Conservation (phyloP, 2,888 invertebrate genomes). For the Conops quadrifasciatus region DNA sequence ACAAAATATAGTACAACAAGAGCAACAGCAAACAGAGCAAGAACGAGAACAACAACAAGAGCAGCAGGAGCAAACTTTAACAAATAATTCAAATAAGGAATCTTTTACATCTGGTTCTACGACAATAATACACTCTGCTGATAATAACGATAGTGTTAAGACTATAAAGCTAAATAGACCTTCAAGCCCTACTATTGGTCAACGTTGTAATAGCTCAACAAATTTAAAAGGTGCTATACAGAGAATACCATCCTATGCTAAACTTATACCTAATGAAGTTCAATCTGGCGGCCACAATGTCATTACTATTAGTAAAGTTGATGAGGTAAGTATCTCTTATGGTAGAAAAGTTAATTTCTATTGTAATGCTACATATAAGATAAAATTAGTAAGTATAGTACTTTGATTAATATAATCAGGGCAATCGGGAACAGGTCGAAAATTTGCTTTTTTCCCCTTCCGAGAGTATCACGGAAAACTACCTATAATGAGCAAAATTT, state of each 20-base stretch:
- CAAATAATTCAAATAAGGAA: slow-evolving; percentile 13
- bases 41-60: slow-evolving; percentile 4
- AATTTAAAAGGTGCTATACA: slow-evolving; percentile 25
- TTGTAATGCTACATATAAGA: slow-evolving; percentile 37
- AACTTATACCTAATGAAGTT: slow-evolving; percentile 29
- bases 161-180: slow-evolving; percentile 35
- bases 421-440: no score
- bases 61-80: slow-evolving; percentile 10
- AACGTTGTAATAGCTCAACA: slow-evolving; percentile 30
- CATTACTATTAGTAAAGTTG: slow-evolving; percentile 27
- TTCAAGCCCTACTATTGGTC: slow-evolving; percentile 16
- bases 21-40: neutral
- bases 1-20: neutral
- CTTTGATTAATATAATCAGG: no score
- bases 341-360: no score
- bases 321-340: slow-evolving; percentile 36
- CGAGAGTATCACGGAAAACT: no score
- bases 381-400: slow-evolving; percentile 44
- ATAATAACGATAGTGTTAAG: slow-evolving; percentile 20
- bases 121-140: slow-evolving; percentile 18
- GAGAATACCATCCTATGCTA: slow-evolving; percentile 36
- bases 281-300: slow-evolving; percentile 26
- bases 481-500: no score
- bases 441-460: no score
- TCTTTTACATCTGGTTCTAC: slow-evolving; percentile 3